A percentile compares a stretch with the other conserved stretches of the same genome.
Evolutionary conservation across 2,797 vertebrate genomes (phyloP).

Genomic region (Miichthys miiuy): DNA sequence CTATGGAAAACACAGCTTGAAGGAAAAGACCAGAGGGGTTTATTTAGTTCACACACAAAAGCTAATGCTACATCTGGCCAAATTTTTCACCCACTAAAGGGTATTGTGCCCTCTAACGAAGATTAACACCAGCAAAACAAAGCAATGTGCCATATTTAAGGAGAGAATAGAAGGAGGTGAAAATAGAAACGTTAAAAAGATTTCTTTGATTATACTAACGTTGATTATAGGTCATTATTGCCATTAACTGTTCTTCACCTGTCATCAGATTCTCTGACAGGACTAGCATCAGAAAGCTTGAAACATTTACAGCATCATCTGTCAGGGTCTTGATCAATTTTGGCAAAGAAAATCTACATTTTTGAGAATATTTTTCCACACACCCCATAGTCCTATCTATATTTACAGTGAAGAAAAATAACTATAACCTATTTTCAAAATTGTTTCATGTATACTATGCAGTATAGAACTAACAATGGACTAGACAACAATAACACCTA

Average conservation of each 20-base stretch:
- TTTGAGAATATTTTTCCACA: slow-evolving; percentile 36
- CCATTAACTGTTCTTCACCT: slow-evolving; percentile 17
- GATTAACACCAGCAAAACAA: slow-evolving; percentile 55
- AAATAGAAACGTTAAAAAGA: not conserved
- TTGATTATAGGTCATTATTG: slow-evolving; percentile 13
- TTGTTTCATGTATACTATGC: slow-evolving; percentile 35
- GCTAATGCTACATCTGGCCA: slow-evolving; percentile 11
- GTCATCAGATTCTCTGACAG: slow-evolving; percentile 26
- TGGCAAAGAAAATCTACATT: slow-evolving; percentile 32
- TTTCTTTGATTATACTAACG: not conserved
- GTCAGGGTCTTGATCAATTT: slow-evolving; percentile 1
- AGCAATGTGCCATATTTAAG: slow-evolving; percentile 47
- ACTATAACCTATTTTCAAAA: slow-evolving; percentile 35
- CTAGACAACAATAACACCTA: not conserved
- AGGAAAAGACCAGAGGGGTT: slow-evolving; percentile 17
- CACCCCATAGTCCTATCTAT: slow-evolving; percentile 1
- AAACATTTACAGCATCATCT: slow-evolving; percentile 21
- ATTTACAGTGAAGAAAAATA: slow-evolving; percentile 35
- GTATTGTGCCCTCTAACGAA: slow-evolving; percentile 12
- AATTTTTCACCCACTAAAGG: slow-evolving; percentile 11
- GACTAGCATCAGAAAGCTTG: slow-evolving; percentile 26
- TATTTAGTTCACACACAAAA: slow-evolving; percentile 11
- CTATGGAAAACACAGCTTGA: slow-evolving; percentile 9
- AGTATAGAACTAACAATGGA: slow-evolving; percentile 30
- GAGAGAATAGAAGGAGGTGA: not conserved